Evolutionary conservation across 2,797 vertebrate species (phyloP).

Genomic region (Dryobates pubescens): DNA sequence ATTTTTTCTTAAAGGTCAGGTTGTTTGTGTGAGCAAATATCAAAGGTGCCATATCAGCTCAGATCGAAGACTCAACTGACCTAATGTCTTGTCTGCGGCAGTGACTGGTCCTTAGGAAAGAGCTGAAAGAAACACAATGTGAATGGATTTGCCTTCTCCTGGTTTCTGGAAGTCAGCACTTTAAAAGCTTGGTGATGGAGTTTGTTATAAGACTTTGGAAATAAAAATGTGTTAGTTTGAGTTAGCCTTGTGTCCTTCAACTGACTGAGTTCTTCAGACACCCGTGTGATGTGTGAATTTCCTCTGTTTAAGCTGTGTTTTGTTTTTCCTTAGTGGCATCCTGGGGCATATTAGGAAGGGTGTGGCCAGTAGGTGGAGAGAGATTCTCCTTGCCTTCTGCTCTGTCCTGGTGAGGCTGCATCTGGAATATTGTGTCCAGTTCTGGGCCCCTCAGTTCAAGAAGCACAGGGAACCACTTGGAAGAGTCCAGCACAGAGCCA

Average conservation of each 20-base stretch:
- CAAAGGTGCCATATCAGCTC: constrained; percentile 41
- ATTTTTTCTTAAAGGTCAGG: constrained; percentile 47
- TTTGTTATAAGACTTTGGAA: background rate
- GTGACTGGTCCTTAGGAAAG: background rate
- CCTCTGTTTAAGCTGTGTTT: background rate
- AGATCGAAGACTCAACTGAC: constrained; percentile 4
- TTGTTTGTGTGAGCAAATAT: constrained; percentile 65
- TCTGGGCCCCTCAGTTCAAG: too few relatives aligned
- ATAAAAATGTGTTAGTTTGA: background rate
- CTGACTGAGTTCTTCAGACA: background rate
- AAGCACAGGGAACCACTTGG: too few relatives aligned
- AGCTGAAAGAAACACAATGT: background rate
- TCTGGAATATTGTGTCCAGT: too few relatives aligned
- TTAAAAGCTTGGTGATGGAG: background rate
- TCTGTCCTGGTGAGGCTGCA: too few relatives aligned
- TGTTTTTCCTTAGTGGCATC: background rate
- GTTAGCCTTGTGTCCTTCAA: background rate
- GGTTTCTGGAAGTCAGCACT: constrained; percentile 15
- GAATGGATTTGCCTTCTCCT: background rate
- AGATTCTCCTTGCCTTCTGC: too few relatives aligned
- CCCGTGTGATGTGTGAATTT: background rate
- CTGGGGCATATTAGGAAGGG: too few relatives aligned
- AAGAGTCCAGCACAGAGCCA: too few relatives aligned
- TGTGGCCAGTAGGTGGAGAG: too few relatives aligned
- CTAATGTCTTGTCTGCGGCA: background rate